Conservation (phyloP, 2,888 invertebrate species). For the Branchipolynoe longqiensis region DNA sequence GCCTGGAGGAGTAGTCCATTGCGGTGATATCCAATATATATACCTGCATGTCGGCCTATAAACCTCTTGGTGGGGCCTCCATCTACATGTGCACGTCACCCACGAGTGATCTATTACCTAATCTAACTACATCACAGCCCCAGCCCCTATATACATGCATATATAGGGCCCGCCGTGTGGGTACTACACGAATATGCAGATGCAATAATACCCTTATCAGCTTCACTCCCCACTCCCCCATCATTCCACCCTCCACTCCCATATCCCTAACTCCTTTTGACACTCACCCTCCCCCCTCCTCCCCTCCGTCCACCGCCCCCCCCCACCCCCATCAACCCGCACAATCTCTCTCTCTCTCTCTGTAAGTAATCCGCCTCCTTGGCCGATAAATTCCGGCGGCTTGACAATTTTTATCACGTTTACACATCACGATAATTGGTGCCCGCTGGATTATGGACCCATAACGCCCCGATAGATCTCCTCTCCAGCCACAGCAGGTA, state of each 20-base stretch:
- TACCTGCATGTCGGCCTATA: no score
- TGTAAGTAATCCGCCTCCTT: background rate
- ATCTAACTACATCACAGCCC: no score
- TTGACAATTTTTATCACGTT: slow-evolving; percentile 50
- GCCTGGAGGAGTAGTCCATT: no score
- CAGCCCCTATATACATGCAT: no score
- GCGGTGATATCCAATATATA: no score
- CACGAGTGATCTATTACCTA: no score
- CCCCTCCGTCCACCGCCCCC: background rate
- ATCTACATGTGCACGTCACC: no score
- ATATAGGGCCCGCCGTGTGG: background rate
- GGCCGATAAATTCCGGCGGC: slow-evolving; percentile 17
- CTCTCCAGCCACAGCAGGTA: slow-evolving; percentile 1
- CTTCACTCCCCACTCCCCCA: background rate
- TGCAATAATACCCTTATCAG: background rate
- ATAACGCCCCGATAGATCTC: slow-evolving; percentile 34
- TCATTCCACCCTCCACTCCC: background rate
- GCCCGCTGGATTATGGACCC: slow-evolving; percentile 28
- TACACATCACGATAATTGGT: slow-evolving; percentile 41
- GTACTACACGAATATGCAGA: background rate
- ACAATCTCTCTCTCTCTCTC: background rate
- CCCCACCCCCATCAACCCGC: background rate
- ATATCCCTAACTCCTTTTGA: background rate
- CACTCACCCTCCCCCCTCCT: slow-evolving; percentile 1
- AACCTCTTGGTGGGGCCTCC: no score